These are phyloP conservation scores for Oxystoma pomonae DNA, from an alignment of 2,888 invertebrate genomes.

Conservation along the genomic window DNA sequence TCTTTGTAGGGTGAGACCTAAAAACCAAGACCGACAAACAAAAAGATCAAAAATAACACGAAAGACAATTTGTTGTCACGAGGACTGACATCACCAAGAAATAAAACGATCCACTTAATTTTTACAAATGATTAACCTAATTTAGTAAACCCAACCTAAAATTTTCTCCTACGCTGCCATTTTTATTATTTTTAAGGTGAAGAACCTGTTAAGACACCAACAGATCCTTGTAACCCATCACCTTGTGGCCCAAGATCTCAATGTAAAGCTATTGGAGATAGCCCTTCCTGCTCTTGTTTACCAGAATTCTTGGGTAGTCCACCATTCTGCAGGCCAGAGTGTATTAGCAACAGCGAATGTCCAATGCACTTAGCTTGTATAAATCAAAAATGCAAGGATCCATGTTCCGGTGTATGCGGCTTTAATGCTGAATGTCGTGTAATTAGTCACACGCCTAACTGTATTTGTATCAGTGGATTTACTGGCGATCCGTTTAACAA, in stretches of 20 bases:
- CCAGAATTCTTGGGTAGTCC: conserved; percentile 48
- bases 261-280: conserved; percentile 47
- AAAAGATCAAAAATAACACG: too few species aligned
- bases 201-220: conserved; percentile 35
- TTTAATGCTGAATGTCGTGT: conserved; percentile 68
- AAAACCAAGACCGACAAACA: too few species aligned
- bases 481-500: conserved; percentile 62
- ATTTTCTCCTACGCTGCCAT: too few species aligned
- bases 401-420: conserved; percentile 70
- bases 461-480: conserved; percentile 62
- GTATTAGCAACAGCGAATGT: conserved; percentile 69
- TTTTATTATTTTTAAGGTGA: conserved; percentile 35
- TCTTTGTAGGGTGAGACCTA: too few species aligned
- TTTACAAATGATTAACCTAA: too few species aligned
- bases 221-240: conserved; percentile 49
- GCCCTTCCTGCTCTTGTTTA: conserved; percentile 54
- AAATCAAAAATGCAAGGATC: conserved; percentile 70
- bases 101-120: too few species aligned
- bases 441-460: conserved; percentile 72
- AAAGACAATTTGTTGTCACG: too few species aligned
- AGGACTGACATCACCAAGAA: too few species aligned
- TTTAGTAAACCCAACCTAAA: too few species aligned
- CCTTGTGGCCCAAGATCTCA: conserved; percentile 51
- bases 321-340: conserved; percentile 60
- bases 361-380: conserved; percentile 66